Conservation (phyloP, 2,888 invertebrate species). For the Magallana nippona region DNA sequence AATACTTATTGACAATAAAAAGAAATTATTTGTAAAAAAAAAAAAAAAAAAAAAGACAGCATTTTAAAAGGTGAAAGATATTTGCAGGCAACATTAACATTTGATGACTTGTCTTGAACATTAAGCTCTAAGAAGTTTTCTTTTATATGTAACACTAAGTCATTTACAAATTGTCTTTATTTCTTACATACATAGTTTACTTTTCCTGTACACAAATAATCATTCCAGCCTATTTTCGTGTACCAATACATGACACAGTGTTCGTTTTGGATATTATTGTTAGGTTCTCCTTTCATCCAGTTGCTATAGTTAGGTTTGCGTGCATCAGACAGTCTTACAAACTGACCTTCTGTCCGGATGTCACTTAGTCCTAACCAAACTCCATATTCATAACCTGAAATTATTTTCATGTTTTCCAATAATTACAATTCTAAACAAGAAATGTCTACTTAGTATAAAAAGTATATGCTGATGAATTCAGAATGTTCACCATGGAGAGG, state of each 20-base stretch:
- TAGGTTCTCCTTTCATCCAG: background rate
- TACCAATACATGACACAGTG: background rate
- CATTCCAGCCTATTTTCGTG: background rate
- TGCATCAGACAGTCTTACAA: background rate
- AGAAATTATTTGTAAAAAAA: too few relatives aligned
- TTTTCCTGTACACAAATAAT: background rate
- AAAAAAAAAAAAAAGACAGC: too few relatives aligned
- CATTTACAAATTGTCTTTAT: too few relatives aligned
- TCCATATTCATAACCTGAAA: background rate
- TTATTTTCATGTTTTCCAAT: too few relatives aligned
- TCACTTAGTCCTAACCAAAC: background rate
- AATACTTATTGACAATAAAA: too few relatives aligned
- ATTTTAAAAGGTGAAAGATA: too few relatives aligned
- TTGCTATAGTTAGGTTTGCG: background rate
- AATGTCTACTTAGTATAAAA: too few relatives aligned
- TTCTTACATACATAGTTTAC: background rate
- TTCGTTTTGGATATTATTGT: background rate
- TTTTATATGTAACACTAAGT: background rate
- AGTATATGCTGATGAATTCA: too few relatives aligned
- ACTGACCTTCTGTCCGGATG: background rate
- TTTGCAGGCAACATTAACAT: too few relatives aligned
- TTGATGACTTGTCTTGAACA: too few relatives aligned
- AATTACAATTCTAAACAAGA: too few relatives aligned
- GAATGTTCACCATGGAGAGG: too few relatives aligned
- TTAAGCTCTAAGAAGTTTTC: background rate